These are phyloP conservation scores for Pyrrhosoma nymphula DNA, from an alignment of 2,888 invertebrate species.

Conservation along the genomic window DNA sequence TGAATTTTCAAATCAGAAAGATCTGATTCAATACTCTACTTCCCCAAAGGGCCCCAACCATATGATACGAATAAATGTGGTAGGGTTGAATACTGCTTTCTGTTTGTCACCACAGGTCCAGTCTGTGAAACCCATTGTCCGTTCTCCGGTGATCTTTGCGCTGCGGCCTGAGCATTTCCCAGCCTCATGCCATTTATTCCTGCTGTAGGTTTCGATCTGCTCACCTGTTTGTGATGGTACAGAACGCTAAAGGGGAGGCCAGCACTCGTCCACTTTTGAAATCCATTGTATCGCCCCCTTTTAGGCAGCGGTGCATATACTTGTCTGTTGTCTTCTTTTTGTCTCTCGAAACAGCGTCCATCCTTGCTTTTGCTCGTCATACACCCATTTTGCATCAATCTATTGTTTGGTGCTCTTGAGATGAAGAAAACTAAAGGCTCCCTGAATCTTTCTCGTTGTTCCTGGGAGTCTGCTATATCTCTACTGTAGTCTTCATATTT, in stretches of 20 bases:
- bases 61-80: conserved; percentile 80
- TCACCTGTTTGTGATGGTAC: conserved; percentile 76
- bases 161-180: conserved; percentile 38
- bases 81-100: conserved; percentile 77
- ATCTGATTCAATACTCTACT: conserved; percentile 68
- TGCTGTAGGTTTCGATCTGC: conserved; percentile 15
- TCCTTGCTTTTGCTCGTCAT: background rate
- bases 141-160: conserved; percentile 67
- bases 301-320: background rate
- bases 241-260: conserved; percentile 80
- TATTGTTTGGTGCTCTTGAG: background rate
- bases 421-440: background rate
- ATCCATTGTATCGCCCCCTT: conserved; percentile 73
- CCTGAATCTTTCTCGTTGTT: background rate
- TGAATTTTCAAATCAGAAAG: background rate
- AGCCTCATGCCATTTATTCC: conserved; percentile 4
- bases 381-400: background rate
- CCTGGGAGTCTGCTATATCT: background rate
- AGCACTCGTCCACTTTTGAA: conserved; percentile 80
- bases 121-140: conserved; percentile 1
- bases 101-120: conserved; percentile 45
- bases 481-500: background rate
- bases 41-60: conserved; percentile 80
- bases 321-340: background rate
- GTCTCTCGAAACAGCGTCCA: background rate